Conservation (phyloP, 1,140 invertebrate species). For the Seison nebaliae region DNA sequence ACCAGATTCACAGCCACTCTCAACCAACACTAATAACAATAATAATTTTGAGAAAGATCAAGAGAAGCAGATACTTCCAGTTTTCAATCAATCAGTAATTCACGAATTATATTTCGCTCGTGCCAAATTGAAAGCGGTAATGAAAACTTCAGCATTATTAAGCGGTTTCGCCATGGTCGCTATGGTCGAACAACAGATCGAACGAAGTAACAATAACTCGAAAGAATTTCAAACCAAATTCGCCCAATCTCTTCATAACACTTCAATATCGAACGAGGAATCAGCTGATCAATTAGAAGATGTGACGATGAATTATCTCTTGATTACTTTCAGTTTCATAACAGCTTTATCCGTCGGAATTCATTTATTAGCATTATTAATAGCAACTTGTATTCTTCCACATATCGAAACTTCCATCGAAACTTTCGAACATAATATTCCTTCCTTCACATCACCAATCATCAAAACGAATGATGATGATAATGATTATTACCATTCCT, state of each 20-base stretch:
- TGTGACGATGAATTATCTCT: no score
- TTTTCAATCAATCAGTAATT: no score
- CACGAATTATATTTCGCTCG: constrained; percentile 11
- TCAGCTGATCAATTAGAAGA: no score
- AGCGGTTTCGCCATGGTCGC: constrained; percentile 15
- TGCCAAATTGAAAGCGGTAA: constrained; percentile 15
- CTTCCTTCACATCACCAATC: no score
- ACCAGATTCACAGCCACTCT: no score
- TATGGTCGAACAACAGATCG: constrained; percentile 10
- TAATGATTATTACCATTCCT: no score
- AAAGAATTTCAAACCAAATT: not conserved
- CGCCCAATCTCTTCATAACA: not conserved
- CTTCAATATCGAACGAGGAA: constrained; percentile 1
- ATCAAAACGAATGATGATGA: no score
- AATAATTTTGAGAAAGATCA: no score
- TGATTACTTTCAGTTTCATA: constrained; percentile 11
- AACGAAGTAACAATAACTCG: constrained; percentile 8
- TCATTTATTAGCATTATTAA: constrained; percentile 14
- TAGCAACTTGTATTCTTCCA: constrained; percentile 15
- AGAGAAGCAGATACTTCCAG: no score
- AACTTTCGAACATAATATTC: no score
- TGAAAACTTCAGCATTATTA: constrained; percentile 14
- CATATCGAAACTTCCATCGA: constrained; percentile 14
- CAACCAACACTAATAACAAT: no score
- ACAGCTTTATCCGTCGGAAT: constrained; percentile 14